Percentiles rank a stretch among this genome's conserved stretches.
These are phyloP conservation scores for Drosophila picticornis DNA, from an alignment of 2,888 invertebrate genomes.

Conservation along the genomic window DNA sequence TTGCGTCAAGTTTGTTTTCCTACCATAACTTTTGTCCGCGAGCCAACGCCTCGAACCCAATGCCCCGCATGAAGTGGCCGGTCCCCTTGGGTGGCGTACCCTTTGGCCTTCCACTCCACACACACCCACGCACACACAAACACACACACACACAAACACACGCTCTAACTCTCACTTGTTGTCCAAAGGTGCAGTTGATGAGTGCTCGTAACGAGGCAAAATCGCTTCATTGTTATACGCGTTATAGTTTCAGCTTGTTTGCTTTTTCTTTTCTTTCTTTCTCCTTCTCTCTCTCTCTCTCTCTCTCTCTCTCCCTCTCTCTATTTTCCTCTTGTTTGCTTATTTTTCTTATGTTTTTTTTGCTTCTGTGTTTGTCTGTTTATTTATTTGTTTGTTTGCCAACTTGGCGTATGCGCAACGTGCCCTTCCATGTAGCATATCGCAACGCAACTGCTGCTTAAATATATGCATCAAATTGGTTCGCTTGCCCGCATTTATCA, in stretches of 20 bases:
- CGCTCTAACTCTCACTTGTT: conserved; percentile 31
- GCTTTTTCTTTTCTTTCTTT: conserved; percentile 29
- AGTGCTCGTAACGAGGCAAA: conserved; percentile 81
- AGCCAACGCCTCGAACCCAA: conserved; percentile 64
- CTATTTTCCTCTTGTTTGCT: conserved; percentile 13
- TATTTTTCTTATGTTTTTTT: conserved; percentile 6
- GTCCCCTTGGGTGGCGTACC: conserved; percentile 31
- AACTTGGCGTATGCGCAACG: conserved; percentile 74
- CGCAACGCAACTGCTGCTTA: conserved; percentile 32
- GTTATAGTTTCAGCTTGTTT: conserved; percentile 60
- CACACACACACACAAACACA: too few relatives aligned
- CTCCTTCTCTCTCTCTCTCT: neutral
- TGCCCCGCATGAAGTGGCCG: conserved; percentile 51
- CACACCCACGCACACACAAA: too few relatives aligned
- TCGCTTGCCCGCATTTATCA: conserved; percentile 69
- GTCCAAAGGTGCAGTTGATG: conserved; percentile 82
- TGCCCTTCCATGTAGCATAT: conserved; percentile 49
- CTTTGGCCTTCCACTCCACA: conserved; percentile 13
- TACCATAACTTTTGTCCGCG: conserved; percentile 78
- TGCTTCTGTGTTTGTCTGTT: conserved; percentile 42
- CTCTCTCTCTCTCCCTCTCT: neutral
- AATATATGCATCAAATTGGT: conserved; percentile 65
- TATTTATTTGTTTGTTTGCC: conserved; percentile 65
- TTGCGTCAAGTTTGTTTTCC: conserved; percentile 82
- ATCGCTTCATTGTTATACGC: conserved; percentile 80